A percentile compares a stretch with the other conserved stretches of the same genome.
Conservation (phyloP, 2,797 vertebrate species). For the Coracias cyanogaster region DNA sequence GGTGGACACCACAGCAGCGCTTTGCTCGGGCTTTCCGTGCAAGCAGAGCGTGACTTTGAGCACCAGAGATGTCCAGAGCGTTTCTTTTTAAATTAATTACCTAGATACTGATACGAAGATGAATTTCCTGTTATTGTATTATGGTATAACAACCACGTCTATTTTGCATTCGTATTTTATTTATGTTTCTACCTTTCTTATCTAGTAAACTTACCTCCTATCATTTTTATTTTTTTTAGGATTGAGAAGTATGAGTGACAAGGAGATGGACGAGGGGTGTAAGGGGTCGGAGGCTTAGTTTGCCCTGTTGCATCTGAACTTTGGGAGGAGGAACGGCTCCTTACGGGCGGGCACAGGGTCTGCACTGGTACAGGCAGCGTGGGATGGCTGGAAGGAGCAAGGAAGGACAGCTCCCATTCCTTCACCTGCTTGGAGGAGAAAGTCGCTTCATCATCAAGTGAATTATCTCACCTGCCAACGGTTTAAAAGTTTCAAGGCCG, state of each 20-base stretch:
- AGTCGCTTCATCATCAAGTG: background rate
- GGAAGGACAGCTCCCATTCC: background rate
- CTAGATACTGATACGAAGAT: background rate
- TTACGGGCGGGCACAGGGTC: background rate
- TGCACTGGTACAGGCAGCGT: accelerated
- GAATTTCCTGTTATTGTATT: background rate
- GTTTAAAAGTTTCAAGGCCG: background rate
- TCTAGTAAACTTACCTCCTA: background rate
- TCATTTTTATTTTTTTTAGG: background rate
- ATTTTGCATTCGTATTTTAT: background rate
- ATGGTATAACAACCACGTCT: accelerated
- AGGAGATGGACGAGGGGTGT: accelerated
- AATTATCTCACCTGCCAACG: background rate
- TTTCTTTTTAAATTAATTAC: background rate
- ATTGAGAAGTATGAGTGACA: background rate
- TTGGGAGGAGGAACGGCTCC: background rate
- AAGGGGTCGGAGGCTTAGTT: background rate
- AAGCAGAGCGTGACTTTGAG: background rate
- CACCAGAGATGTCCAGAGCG: background rate
- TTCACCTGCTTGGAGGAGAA: background rate
- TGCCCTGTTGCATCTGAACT: background rate
- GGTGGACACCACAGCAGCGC: too few relatives aligned
- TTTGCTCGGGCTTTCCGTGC: background rate
- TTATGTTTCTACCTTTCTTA: background rate
- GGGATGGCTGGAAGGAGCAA: background rate